These are phyloP conservation scores for Otus sunia DNA, from an alignment of 2,113 vertebrate species.

Conservation along the genomic window DNA sequence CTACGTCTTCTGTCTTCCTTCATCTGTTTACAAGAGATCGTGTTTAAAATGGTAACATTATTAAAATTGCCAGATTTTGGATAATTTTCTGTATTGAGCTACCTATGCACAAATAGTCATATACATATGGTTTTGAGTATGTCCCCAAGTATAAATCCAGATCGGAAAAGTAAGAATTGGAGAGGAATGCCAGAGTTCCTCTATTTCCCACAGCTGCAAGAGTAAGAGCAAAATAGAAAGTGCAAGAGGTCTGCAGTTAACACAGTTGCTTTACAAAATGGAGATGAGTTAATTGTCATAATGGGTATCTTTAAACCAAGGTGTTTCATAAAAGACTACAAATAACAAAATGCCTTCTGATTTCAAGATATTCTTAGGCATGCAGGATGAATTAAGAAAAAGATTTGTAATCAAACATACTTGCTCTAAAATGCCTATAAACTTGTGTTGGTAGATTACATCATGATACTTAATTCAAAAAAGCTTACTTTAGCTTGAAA, in stretches of 20 bases:
- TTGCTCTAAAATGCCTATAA: background rate
- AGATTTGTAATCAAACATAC: background rate
- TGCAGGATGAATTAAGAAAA: background rate
- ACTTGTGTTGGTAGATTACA: background rate
- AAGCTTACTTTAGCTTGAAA: background rate
- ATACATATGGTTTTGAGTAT: background rate
- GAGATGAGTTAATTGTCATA: background rate
- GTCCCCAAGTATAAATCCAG: background rate
- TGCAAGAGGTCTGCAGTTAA: background rate
- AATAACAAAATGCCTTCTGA: background rate
- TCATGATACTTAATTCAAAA: background rate
- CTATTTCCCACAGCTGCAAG: background rate
- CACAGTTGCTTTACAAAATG: background rate
- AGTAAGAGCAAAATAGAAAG: background rate
- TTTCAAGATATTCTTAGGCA: background rate
- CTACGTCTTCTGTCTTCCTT: background rate
- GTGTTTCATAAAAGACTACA: background rate
- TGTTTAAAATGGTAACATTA: background rate
- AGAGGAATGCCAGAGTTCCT: background rate
- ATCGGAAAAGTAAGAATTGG: background rate
- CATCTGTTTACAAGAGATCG: background rate
- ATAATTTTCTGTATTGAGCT: background rate
- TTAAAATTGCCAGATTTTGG: background rate
- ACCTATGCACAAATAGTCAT: background rate
- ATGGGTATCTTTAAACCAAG: background rate